phyloP scores from a whole-genome alignment of 2,797 vertebrate genomes.

The Erithacus rubecula region DNA sequence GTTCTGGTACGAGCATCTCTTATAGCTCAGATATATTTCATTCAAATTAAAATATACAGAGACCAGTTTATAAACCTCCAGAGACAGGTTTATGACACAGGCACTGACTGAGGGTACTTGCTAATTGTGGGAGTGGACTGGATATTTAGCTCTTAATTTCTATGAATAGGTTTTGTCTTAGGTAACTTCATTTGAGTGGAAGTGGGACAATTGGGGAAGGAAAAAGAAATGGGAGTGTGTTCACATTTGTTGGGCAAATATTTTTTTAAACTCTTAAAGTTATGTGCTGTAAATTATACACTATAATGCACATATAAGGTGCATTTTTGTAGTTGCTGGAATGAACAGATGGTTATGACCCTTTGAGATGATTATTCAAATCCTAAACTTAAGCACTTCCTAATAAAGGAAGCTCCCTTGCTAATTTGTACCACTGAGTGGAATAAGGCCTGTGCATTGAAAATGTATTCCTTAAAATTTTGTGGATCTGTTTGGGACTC shows the following conservation, averaged over 20 bases:
- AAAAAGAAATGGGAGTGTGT: not conserved
- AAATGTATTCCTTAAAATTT: not conserved
- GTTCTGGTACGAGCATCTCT: not conserved
- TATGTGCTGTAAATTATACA: not conserved
- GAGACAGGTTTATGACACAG: not conserved
- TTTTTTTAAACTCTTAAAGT: not conserved
- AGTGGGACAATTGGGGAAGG: not conserved
- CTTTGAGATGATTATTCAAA: not conserved
- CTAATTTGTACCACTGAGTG: not conserved
- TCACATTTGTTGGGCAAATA: not conserved
- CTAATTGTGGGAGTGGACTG: not conserved
- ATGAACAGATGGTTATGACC: not conserved
- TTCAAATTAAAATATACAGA: not conserved
- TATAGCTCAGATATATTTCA: not conserved
- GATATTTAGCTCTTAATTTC: not conserved
- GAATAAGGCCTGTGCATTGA: not conserved
- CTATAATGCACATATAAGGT: not conserved
- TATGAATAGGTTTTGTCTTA: not conserved
- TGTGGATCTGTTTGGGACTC: not conserved
- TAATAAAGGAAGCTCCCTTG: constrained; percentile 19
- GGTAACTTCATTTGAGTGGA: not conserved
- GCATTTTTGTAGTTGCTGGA: not conserved
- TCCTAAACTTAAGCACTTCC: not conserved
- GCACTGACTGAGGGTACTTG: not conserved
- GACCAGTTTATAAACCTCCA: not conserved